Base-by-base conservation (phyloP, 2,113 vertebrate species). In the Callorhinus ursinus region DNA sequence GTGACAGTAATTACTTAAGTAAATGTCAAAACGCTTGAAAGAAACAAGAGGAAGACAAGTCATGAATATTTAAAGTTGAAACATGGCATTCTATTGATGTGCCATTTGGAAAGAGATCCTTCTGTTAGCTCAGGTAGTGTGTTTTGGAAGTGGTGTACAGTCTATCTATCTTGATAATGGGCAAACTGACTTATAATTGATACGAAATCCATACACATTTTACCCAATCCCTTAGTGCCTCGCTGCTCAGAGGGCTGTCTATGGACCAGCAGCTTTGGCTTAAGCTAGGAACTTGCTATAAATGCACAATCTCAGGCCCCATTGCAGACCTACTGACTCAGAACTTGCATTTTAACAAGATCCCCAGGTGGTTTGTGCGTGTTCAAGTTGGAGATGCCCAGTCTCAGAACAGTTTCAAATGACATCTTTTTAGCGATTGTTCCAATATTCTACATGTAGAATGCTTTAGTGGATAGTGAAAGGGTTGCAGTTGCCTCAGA, bases 21-120 rank as follows among this genome's bases (percentile, higher is more conserved):
- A 98, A 98, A 98, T 98, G 97, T 97, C 96, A 98, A 97, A 98
- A 98, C 14, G 95, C 97, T 98, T 97, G 96, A 97, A 97, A 98
- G 96, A 98, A 98, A 97, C 72, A 97, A 97, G 81, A 93, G 39
- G 67, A 82, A 57, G 94, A 95, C 90, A 98, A 94, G 86, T 97
- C 77, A 98, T 98, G 86, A 98, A 97, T 98, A 98, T 98, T 98
- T 98, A 98, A 97, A 90, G 14, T 39, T 96, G 90, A 98, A 98
- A 96, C 14, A 63, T 7, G 0, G 57, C 88, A 96, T 65, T 57
- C 65, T 81, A 63, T 98, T 88, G 88, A 96, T 98, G 98, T 96
- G 88, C 93, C 90, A 69, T 98, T 98, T 95, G 91, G 69, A 95
- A 97, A 92, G 93, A 88, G 79, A 92, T 26, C 67, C 51, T 83